phyloP scores from a whole-genome alignment of 23 tunicate species.

The Aplidium turbinatum region DNA sequence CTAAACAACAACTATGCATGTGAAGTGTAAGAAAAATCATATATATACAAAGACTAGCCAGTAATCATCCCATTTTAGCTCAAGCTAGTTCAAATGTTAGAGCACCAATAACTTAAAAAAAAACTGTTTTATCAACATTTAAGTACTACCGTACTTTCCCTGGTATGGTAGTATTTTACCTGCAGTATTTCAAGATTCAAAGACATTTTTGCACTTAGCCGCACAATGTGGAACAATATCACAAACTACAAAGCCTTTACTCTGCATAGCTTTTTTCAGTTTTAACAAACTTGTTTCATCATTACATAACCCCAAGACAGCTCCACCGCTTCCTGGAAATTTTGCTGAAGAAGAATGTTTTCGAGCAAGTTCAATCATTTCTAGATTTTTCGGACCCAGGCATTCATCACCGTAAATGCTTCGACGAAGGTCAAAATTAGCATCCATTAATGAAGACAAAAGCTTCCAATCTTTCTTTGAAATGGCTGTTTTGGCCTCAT shows the following conservation, averaged over 20 bases:
- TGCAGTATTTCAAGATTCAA: not conserved
- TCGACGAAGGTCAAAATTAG: slow-evolving; percentile 74
- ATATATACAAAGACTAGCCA: no score
- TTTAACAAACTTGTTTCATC: slow-evolving; percentile 13
- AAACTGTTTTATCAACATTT: no score
- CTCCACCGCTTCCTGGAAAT: slow-evolving; percentile 98
- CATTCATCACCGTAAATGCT: slow-evolving; percentile 63
- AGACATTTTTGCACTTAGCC: not conserved
- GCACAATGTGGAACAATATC: slow-evolving; percentile 53
- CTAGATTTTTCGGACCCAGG: slow-evolving; percentile 59
- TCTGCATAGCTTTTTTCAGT: slow-evolving; percentile 63
- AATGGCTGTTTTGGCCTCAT: slow-evolving; percentile 60
- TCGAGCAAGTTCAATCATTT: slow-evolving; percentile 70
- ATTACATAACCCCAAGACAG: slow-evolving; percentile 77
- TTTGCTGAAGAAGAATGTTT: slow-evolving; percentile 61
- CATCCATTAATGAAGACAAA: slow-evolving; percentile 57
- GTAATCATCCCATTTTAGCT: no score
- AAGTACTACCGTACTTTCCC: no score
- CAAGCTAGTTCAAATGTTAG: no score
- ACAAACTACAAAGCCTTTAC: slow-evolving; percentile 69
- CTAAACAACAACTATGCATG: no score
- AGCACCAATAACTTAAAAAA: no score
- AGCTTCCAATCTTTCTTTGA: slow-evolving; percentile 60
- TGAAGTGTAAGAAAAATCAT: no score
- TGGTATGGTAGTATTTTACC: no score